phyloP scores from a whole-genome alignment of 1,140 invertebrate genomes.

The Leptinotarsa texana region DNA sequence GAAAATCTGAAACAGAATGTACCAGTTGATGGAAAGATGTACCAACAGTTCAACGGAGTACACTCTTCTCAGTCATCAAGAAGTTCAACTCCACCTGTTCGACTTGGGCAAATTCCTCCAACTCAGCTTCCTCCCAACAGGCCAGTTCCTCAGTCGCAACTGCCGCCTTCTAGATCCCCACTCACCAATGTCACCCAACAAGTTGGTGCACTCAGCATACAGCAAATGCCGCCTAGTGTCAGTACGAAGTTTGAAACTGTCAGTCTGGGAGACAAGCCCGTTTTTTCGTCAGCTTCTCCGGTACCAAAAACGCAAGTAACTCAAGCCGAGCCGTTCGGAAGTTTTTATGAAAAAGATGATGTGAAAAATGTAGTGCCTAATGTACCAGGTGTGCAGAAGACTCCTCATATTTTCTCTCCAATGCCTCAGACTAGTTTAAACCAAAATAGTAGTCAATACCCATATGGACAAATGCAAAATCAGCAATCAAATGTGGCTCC shows the following conservation, averaged over 20 bases:
- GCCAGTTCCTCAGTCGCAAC: constrained; percentile 45
- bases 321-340: neutral
- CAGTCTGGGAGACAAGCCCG: neutral
- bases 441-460: neutral
- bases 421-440: neutral
- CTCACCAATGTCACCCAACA: constrained; percentile 37
- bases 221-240: constrained; percentile 23
- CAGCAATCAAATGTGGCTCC: neutral
- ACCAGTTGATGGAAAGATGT: constrained; percentile 19
- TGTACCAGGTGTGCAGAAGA: neutral
- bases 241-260: constrained; percentile 30
- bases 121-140: constrained; percentile 47
- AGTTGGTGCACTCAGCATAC: constrained; percentile 42
- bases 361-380: constrained; percentile 1
- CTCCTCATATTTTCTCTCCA: neutral
- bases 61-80: constrained; percentile 51
- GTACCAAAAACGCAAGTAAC: neutral
- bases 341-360: neutral
- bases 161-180: constrained; percentile 43
- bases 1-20: constrained; percentile 28
- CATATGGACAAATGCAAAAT: neutral
- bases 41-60: constrained; percentile 49
- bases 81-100: constrained; percentile 48
- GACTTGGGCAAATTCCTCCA: constrained; percentile 43
- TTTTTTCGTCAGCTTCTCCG: neutral